These are phyloP conservation scores for Penelope pileata DNA, from an alignment of 2,113 vertebrate species.

Conservation along the genomic window DNA sequence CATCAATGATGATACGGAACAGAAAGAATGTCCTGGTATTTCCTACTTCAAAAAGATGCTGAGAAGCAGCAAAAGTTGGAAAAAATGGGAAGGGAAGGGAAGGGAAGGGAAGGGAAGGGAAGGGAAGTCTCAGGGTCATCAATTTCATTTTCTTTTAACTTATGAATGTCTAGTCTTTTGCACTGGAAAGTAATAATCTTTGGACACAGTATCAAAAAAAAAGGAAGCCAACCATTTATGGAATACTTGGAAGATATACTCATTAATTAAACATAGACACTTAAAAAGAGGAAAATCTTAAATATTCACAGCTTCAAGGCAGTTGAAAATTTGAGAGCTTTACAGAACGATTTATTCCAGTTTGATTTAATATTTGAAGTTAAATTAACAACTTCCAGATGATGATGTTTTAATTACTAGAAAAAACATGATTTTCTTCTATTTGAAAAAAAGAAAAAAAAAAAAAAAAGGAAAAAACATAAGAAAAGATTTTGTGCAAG, in stretches of 20 bases:
- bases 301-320: neutral
- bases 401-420: neutral
- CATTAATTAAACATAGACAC: slow-evolving; percentile 4
- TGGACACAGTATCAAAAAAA: slow-evolving; percentile 25
- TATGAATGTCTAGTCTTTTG: slow-evolving; percentile 39
- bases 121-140: slow-evolving; percentile 63
- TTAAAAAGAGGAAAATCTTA: neutral
- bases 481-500: neutral
- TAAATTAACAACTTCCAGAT: neutral
- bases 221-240: slow-evolving; percentile 26
- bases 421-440: neutral
- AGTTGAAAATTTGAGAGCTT: slow-evolving; percentile 1
- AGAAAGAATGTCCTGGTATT: neutral
- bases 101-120: too few species aligned
- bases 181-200: slow-evolving; percentile 58
- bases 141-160: slow-evolving; percentile 61
- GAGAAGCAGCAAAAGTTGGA: neutral
- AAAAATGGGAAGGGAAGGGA: too few species aligned
- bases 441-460: neutral
- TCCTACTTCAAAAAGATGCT: neutral
- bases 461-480: neutral
- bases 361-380: neutral
- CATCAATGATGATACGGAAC: neutral
- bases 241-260: neutral
- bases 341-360: neutral